Conservation (phyloP, 2,113 vertebrate species). For the Sus scrofa region DNA sequence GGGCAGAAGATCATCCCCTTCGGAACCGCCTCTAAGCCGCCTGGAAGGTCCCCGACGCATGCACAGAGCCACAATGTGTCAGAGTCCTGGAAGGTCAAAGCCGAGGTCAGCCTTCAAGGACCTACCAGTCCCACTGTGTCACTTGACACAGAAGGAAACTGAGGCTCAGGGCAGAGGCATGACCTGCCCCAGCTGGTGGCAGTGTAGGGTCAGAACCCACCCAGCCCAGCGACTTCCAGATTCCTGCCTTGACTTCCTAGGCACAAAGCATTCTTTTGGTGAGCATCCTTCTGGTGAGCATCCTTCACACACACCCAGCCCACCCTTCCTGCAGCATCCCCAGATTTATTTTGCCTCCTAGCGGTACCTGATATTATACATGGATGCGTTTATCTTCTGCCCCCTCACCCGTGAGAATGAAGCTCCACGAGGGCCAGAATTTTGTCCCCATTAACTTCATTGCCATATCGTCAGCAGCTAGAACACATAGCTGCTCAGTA, state of each 20-base stretch:
- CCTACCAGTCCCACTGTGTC: neutral
- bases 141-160: neutral
- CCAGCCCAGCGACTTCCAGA: neutral
- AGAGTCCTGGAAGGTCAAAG: neutral
- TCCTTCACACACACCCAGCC: neutral
- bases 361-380: neutral
- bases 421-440: neutral
- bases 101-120: neutral
- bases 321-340: no score
- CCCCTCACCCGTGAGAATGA: neutral
- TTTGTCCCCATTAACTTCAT: neutral
- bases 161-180: neutral
- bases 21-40: neutral
- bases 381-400: neutral
- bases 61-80: neutral
- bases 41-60: neutral
- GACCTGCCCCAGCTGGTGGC: neutral
- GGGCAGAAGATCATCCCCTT: neutral
- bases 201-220: neutral
- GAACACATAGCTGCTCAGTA: neutral
- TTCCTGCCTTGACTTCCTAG: neutral
- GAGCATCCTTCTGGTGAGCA: neutral
- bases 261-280: neutral
- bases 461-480: neutral
- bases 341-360: neutral